Evolutionary conservation across 2,888 invertebrate genomes (phyloP), one percentile per base, ranked within the genome.

Genomic region (Ceraclea dissimilis): DNA sequence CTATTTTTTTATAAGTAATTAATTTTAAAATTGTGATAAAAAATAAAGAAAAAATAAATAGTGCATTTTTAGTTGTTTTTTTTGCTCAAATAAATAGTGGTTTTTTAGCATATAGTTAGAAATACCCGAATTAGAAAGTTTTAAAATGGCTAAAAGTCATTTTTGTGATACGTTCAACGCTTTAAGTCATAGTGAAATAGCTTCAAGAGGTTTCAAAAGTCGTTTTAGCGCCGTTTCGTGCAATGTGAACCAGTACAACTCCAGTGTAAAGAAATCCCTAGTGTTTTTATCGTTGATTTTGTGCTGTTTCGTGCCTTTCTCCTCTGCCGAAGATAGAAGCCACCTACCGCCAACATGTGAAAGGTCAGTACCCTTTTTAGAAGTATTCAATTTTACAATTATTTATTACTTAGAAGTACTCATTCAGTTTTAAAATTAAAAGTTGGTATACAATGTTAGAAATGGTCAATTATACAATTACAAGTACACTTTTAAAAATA

Each of bases 321-420:
- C 69, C 55, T 68, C 65, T 2, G 70, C 72, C 8, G 61, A 61
- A 56, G 76, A 78, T 63, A 67, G 76, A 65, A 73, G 68, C 59
- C 67, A 67, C 22, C 66, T 77, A 60, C 78, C 79, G 52, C 80
- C 79, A 17, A 75, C 79, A 49, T 81, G 80, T 69, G 71, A 70
- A 67, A 80, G 80, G 80, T 80, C 65, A 55, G 31, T 51, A 11
- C 13, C 18, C n/a, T n/a, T n/a, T n/a, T n/a, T n/a, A n/a, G n/a
- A n/a, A n/a, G n/a, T n/a, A n/a, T n/a, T n/a, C n/a, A n/a, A n/a
- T n/a, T n/a, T n/a, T n/a, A n/a, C n/a, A n/a, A n/a, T n/a, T n/a
- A n/a, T n/a, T n/a, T n/a, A n/a, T n/a, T n/a, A n/a, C n/a, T n/a
- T n/a, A n/a, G n/a, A n/a, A n/a, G n/a, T n/a, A n/a, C n/a, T n/a